Evolutionary conservation across 2,888 invertebrate genomes (phyloP), one percentile per base, ranked within the genome.

Genomic region (Agrotis segetum): DNA sequence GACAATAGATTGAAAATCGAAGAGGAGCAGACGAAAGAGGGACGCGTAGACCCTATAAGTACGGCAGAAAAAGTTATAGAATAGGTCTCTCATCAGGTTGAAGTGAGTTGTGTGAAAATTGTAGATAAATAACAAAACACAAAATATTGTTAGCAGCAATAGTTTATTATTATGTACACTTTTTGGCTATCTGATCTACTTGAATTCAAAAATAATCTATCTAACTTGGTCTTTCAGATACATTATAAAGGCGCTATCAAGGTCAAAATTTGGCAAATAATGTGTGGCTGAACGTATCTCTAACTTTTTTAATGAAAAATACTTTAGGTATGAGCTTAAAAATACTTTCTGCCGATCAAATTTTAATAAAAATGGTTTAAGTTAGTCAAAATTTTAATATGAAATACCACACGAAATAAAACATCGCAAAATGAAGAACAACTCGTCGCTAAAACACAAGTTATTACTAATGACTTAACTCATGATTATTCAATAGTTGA

Each of bases 401-500:
- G 40, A 5, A 34, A 24, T 47, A 55, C n/a, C 5, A 67, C 49
- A 56, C n/a, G 9, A 49, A 29, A 19, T 34, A n/a, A 47, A 55
- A 79, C 46, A 46, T 16, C 13, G 46, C 46, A 46, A 46, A 46
- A 1, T 49, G 11, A 46, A 58, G 52, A 66, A 80, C 29, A 47
- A 55, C 52, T 55, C 7, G 14, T 40, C 40, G 46, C 17, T 56
- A n/a, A 47, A 67, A 56, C 50, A 75, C 67, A 67, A 60, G 68
- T 68, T 68, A 61, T 53, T 49, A 67, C 71, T 76, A 81, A 78
- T 83, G 76, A 74, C 64, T 75, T 79, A 75, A 75, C 71, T 87
- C 84, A 88, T 87, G 85, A 87, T 83, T 87, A 88, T 88, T 86
- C 87, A 87, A 87, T 74, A 86, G 69, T 34, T 50, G 34, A 70